Conservation (phyloP, 2,888 invertebrate species). For the Xanthostigma xanthostigma region DNA sequence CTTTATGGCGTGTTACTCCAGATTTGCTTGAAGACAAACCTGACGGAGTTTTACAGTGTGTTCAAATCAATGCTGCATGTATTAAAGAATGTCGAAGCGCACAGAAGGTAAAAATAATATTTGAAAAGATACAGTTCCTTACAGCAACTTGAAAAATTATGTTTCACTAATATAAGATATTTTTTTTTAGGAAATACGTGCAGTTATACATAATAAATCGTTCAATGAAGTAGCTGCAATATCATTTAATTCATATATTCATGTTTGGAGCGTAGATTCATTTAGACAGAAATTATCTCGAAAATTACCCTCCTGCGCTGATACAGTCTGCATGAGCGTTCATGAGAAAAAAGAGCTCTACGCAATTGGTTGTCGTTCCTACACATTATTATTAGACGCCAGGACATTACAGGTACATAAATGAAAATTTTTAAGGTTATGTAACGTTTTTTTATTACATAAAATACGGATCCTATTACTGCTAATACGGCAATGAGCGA, state of each 20-base stretch:
- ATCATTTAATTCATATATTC: conserved; percentile 85
- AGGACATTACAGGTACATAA: conserved; percentile 58
- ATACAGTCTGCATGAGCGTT: conserved; percentile 84
- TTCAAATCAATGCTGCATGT: conserved; percentile 49
- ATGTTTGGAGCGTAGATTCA: conserved; percentile 81
- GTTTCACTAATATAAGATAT: background rate
- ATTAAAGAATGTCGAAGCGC: conserved; percentile 68
- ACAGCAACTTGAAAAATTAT: no score
- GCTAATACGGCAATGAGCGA: no score
- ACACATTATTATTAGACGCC: conserved; percentile 78
- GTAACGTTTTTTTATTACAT: background rate
- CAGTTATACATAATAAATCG: conserved; percentile 72
- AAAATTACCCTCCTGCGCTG: conserved; percentile 77
- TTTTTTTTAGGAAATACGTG: conserved; percentile 42
- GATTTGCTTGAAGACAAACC: conserved; percentile 28
- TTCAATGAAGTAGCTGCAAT: conserved; percentile 81
- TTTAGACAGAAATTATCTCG: conserved; percentile 78
- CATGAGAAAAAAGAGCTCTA: conserved; percentile 69
- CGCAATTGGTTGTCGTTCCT: conserved; percentile 88
- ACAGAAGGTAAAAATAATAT: conserved; percentile 33
- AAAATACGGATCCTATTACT: no score
- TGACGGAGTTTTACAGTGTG: conserved; percentile 32
- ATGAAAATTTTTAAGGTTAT: conserved; percentile 15
- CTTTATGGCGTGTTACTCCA: conserved; percentile 67
- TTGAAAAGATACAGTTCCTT: background rate